phyloP scores from a whole-genome alignment of 2,797 vertebrate genomes.

The Neostethus bicornis region DNA sequence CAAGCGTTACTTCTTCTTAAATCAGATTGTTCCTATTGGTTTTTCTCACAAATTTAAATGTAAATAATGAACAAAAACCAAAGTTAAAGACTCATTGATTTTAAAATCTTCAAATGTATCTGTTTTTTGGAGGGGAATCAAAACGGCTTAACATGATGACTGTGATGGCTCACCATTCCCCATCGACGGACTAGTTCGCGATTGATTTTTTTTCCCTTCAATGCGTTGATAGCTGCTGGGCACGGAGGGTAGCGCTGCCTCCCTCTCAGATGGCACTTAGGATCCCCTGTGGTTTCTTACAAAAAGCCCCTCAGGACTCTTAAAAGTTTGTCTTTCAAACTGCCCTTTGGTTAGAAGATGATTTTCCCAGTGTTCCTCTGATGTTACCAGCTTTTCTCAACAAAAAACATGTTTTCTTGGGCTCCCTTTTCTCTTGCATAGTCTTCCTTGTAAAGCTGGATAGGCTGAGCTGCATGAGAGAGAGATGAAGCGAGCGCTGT shows the following conservation, averaged over 20 bases:
- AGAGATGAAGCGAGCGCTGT: slow-evolving; percentile 51
- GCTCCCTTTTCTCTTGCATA: slow-evolving; percentile 10
- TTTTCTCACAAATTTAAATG: slow-evolving; percentile 53
- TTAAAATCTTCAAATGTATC: slow-evolving; percentile 62
- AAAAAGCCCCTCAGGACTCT: slow-evolving; percentile 29
- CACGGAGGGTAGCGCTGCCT: slow-evolving; percentile 39
- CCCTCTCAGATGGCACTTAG: slow-evolving; percentile 53
- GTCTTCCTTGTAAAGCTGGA: slow-evolving; percentile 44
- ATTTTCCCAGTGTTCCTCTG: slow-evolving; percentile 29
- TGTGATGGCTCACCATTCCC: slow-evolving; percentile 50
- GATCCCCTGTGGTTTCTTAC: slow-evolving; percentile 27
- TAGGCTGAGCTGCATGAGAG: slow-evolving; percentile 43
- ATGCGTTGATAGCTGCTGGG: slow-evolving; percentile 36
- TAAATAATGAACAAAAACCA: slow-evolving; percentile 67
- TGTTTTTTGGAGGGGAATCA: slow-evolving; percentile 23
- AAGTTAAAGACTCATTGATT: slow-evolving; percentile 68
- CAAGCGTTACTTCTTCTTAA: slow-evolving; percentile 45
- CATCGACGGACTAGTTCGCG: slow-evolving; percentile 45
- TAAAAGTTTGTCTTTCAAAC: slow-evolving; percentile 33
- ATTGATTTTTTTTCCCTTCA: slow-evolving; percentile 57
- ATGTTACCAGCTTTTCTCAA: slow-evolving; percentile 20
- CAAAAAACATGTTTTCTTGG: slow-evolving; percentile 38
- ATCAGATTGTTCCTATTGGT: slow-evolving; percentile 46
- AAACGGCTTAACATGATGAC: slow-evolving; percentile 19
- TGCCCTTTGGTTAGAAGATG: slow-evolving; percentile 33